Evolutionary conservation across 2,888 invertebrate species (phyloP), one percentile per base, ranked within the genome.

Genomic region (Nipponacmea schrenckii): DNA sequence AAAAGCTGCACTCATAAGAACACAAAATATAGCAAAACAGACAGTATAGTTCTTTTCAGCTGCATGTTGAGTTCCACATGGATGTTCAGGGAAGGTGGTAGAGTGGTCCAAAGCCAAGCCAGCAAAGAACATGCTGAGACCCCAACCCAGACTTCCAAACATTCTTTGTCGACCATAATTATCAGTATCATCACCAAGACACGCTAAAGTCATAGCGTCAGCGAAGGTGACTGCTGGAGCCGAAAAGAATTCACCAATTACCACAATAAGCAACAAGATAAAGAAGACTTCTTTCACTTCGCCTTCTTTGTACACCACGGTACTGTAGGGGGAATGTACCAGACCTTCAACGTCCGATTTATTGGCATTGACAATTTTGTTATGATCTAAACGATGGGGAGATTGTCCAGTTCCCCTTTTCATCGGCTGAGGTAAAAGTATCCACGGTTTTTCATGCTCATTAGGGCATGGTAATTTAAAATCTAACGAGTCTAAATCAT

Each of bases 71-170:
- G 85, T 87, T 62, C 86, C 94, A 86, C 97, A 97, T 0, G 96
- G 96, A 89, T 96, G 96, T 82, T 95, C 92, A 31, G 96, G 95
- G 89, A 99, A 98, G 0, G 96, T 94, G 26, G 97, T 97, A 72
- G 97, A 97, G 89, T 98, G 96, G 90, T 99, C 98, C 74, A 99
- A 91, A 15, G 87, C 88, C 74, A 88, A 81, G 15, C 96, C 96
- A 74, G 99, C 97, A 88, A 98, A 94, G 90, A 99, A 98, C 98
- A 99, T 99, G 64, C 98, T 95, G 81, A 98, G 91, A 44, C 97
- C 98, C 98, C 98, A 99, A 64, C 98, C 98, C 71, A 98, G 91
- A 24, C 97, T 97, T 1, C 97, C 97, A 87, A 97, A 98, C 96
- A 99, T 97, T 80, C 98, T 93, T 90, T 98, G 98, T 85, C 96